Evolutionary conservation across 2,797 vertebrate genomes (phyloP), one percentile per base, ranked within the genome.

Genomic region (Neoniphon sammara): DNA sequence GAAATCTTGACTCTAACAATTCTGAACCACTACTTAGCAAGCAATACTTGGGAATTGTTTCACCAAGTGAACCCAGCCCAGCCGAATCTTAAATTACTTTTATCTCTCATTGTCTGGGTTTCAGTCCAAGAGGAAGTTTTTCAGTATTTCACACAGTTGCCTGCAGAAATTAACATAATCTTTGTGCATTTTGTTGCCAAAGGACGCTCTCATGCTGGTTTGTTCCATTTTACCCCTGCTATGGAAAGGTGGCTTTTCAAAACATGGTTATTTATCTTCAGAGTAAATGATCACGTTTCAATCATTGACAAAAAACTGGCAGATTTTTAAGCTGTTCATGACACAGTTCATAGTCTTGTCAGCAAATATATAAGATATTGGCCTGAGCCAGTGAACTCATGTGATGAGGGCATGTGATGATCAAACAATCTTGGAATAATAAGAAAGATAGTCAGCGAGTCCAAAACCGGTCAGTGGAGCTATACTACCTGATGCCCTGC

Each of bases 261-360:
- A 65, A 64, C 50, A 63, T 12, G 20, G 49, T 71, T 47, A 44
- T 21, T 10, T 65, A 63, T 36, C 70, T 56, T 66, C 7, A n/a
- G 1, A n/a, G 62, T 78, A 17, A 49, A 57, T 70, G n/a, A 74
- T 67, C 21, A 65, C 0, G 7, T n/a, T 61, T 27, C 49, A 81
- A 64, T 77, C 44, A 79, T 44, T 78, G 36, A 81, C 21, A 73
- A 52, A 34, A 62, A 75, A 53, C 27, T 15, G 15, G 56, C 11
- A 73, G 47, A 74, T 76, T 58, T 80, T 75, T 75, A 70, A 84
- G 54, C 68, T 18, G 21, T 2, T 25, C 14, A 18, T 15, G 23
- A 7, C 44, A 27, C 11, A 44, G 25, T 47, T 72, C 50, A 54
- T 42, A 2, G 31, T 30, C 44, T 17, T 59, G 23, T 78, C 77